phyloP scores from a whole-genome alignment of 1,140 invertebrate species.

The Drosophila punjabiensis region DNA sequence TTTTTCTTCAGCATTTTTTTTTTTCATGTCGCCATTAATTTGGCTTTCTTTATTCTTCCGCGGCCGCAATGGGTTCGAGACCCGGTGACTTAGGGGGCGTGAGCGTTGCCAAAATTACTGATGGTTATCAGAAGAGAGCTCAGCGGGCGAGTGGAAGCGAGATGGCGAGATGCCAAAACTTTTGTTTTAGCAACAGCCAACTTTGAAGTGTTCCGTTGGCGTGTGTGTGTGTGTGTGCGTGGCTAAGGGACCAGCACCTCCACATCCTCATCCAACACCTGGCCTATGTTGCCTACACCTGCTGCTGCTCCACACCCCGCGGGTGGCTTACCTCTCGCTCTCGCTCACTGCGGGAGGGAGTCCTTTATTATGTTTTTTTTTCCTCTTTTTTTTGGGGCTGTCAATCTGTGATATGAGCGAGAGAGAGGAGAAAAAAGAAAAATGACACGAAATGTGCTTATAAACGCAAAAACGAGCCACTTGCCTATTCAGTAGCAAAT shows the following conservation, averaged over 20 bases:
- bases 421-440: conserved; percentile 47
- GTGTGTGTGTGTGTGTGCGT: conserved; percentile 79
- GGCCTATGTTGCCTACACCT: no score
- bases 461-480: conserved; percentile 68
- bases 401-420: conserved; percentile 77
- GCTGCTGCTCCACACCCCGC: background rate
- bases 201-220: conserved; percentile 65
- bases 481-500: conserved; percentile 70
- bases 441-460: conserved; percentile 82
- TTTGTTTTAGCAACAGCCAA: conserved; percentile 81
- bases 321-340: conserved; percentile 6
- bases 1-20: background rate
- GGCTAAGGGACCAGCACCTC: conserved; percentile 43
- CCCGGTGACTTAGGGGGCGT: conserved; percentile 55
- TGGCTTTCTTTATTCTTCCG: conserved; percentile 46
- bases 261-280: conserved; percentile 33
- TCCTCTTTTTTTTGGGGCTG: conserved; percentile 63
- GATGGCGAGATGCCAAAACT: conserved; percentile 70
- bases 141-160: conserved; percentile 14
- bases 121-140: conserved; percentile 74
- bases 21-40: conserved; percentile 51
- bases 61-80: conserved; percentile 52
- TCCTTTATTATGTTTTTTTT: conserved; percentile 12
- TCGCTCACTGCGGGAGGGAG: conserved; percentile 40
- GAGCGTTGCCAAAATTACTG: conserved; percentile 68